A percentile compares a stretch with the other conserved stretches of the same genome.
Evolutionary conservation across 2,888 invertebrate genomes (phyloP).

Genomic region (Tenthredo amoena): DNA sequence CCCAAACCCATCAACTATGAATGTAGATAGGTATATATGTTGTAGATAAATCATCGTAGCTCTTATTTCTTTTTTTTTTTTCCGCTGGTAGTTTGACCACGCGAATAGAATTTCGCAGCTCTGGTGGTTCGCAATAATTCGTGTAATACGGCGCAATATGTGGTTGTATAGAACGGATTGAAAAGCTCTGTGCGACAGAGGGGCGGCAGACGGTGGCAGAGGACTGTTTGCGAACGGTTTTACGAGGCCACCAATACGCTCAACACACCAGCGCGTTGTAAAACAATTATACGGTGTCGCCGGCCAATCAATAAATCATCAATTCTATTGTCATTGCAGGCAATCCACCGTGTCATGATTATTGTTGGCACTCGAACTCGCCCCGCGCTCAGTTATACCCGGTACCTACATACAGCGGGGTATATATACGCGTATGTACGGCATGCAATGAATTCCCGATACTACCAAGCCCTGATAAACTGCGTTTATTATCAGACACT

Average conservation of each 20-base stretch:
- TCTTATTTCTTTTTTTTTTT: neutral
- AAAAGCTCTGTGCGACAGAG: conserved; percentile 35
- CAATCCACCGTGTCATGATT: conserved; percentile 77
- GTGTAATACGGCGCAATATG: conserved; percentile 26
- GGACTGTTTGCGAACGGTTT: conserved; percentile 61
- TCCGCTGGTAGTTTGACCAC: neutral
- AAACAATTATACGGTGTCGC: conserved; percentile 77
- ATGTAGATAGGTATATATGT: neutral
- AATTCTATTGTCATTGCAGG: conserved; percentile 77
- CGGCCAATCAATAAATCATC: conserved; percentile 76
- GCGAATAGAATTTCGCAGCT: conserved; percentile 17
- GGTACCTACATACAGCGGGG: neutral
- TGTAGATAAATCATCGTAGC: neutral
- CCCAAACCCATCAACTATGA: neutral
- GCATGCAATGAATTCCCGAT: conserved; percentile 17
- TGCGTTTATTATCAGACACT: conserved; percentile 42
- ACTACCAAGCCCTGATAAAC: conserved; percentile 26
- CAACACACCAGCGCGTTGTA: conserved; percentile 68
- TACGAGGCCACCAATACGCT: conserved; percentile 59
- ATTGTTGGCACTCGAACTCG: conserved; percentile 73
- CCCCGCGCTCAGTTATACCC: conserved; percentile 30
- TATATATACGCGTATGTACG: neutral
- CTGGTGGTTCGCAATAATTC: conserved; percentile 51
- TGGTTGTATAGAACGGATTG: conserved; percentile 37
- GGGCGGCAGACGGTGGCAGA: conserved; percentile 12